Conservation (phyloP, 2,797 vertebrate species). For the Hoplostethus mediterraneus region DNA sequence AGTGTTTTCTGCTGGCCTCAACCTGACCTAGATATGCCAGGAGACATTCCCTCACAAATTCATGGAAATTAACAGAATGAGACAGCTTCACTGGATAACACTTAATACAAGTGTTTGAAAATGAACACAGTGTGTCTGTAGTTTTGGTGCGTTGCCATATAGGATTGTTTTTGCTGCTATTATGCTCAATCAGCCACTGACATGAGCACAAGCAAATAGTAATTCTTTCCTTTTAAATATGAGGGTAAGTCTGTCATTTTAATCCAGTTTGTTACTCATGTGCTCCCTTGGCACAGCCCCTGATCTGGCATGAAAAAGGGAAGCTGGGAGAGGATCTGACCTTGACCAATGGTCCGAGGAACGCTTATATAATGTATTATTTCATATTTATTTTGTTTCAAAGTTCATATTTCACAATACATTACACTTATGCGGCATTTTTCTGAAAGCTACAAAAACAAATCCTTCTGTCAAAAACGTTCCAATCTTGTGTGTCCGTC, state of each 20-base stretch:
- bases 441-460: too few species aligned
- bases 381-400: not conserved
- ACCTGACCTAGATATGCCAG: slow-evolving; percentile 73
- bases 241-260: not conserved
- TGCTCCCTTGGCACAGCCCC: not conserved
- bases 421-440: too few species aligned
- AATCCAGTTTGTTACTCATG: not conserved
- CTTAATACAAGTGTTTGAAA: slow-evolving; percentile 25
- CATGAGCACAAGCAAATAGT: not conserved
- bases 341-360: not conserved
- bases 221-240: not conserved
- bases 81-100: slow-evolving; percentile 44
- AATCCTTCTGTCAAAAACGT: not conserved
- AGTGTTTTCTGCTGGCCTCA: slow-evolving; percentile 34
- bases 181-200: not conserved
- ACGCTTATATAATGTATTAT: not conserved
- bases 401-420: too few species aligned
- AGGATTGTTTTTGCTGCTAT: not conserved
- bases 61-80: slow-evolving; percentile 46
- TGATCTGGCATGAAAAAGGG: not conserved
- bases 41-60: slow-evolving; percentile 60
- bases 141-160: not conserved
- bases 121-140: not conserved
- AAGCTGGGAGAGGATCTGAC: not conserved
- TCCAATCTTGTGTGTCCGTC: slow-evolving; percentile 6